Base-by-base conservation (phyloP, 23 tunicate species). In the Styela plicata region DNA sequence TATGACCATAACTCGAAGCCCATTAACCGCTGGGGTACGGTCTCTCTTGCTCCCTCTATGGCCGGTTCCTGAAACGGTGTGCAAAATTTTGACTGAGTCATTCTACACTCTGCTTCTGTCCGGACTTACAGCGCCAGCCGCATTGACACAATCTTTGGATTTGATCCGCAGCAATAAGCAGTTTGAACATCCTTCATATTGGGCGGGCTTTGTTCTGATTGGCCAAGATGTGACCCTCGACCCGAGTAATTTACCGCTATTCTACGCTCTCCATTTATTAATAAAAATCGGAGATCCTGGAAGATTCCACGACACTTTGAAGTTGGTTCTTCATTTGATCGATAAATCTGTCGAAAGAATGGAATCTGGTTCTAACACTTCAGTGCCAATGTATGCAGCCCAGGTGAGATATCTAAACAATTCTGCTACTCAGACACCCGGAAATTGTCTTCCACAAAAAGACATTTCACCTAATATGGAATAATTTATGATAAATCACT, bases 51-150 rank as follows among this genome's bases (percentile, higher is more conserved):
- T 80, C 27, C 63, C 92, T 10, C 63, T 87, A 65, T 92, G 97
- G 97, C 97, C 97, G 23, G 83, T 92, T n/a, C 97, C 97, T 0
- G 92, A 92, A 63, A 83, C 92, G 16, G 97, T 82, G 3, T 65
- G 86, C 52, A 74, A 64, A 52, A 10, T 92, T 0, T 44, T 92
- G 3, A 26, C 73, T 24, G 83, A 84, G 28, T 61, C 86, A 1
- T 87, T 92, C 44, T 87, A 83, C 78, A 33, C 36, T 2, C 36
- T 80, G 1, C 67, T 92, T 20, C 2, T 80, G 20, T 20, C 70
- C 1, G 92, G 97, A 17, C 7, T 30, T 1, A 29, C 80, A 25
- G 19, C 83, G 16, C 24, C 66, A 23, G 83, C 80, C 1, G 89
- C 97, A 3, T 67, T 92, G 63, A 29, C 74, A 25, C 73, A 37